Conservation (phyloP, 2,888 invertebrate species). For the Ptilodon capucinus region DNA sequence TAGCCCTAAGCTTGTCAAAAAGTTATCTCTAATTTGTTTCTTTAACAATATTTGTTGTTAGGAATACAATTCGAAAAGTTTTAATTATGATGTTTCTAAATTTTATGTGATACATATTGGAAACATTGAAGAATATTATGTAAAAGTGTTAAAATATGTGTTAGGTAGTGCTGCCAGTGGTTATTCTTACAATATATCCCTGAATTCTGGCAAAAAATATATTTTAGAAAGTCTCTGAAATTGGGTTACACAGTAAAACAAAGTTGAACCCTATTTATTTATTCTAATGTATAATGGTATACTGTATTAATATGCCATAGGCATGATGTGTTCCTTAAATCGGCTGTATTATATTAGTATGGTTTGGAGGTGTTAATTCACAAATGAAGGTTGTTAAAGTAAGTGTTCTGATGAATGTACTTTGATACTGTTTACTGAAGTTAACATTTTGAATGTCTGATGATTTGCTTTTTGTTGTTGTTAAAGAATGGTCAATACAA, state of each 20-base stretch:
- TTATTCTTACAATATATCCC: slow-evolving; percentile 6
- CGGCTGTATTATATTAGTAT: slow-evolving; percentile 39
- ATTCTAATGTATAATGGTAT: slow-evolving; percentile 8
- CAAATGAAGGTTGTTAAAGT: slow-evolving; percentile 38
- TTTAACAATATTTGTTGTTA: no score
- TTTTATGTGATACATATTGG: no score
- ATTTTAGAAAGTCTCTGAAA: slow-evolving; percentile 6
- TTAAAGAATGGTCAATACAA: no score
- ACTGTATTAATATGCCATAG: slow-evolving; percentile 32
- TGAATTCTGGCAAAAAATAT: slow-evolving; percentile 14
- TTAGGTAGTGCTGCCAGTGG: neutral
- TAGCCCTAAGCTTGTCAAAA: no score
- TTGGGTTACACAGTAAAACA: slow-evolving; percentile 3
- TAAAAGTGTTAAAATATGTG: no score
- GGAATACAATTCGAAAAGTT: no score
- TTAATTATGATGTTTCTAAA: no score
- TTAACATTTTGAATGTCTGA: neutral
- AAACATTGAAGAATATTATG: no score
- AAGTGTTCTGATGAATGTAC: slow-evolving; percentile 30
- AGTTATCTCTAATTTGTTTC: no score
- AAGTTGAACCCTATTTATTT: slow-evolving; percentile 8
- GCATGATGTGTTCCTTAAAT: slow-evolving; percentile 45
- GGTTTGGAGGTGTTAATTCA: slow-evolving; percentile 34
- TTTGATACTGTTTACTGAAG: slow-evolving; percentile 4
- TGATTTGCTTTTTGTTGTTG: no score